A percentile compares a stretch with the other conserved stretches of the same genome.
phyloP scores from a whole-genome alignment of 1,140 invertebrate genomes.

The Drosophila punjabiensis region DNA sequence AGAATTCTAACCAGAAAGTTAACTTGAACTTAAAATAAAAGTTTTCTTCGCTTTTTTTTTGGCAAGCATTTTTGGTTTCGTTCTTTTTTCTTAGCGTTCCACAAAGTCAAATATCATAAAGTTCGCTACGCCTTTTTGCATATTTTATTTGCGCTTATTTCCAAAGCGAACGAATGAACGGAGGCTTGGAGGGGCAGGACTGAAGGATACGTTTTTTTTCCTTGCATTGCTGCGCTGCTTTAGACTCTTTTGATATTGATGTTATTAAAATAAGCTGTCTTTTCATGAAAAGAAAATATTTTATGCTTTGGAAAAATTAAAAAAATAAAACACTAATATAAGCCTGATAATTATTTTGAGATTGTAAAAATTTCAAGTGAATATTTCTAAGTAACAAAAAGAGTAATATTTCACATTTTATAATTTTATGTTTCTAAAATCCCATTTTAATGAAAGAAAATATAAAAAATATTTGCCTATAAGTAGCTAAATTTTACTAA shows the following conservation, averaged over 20 bases:
- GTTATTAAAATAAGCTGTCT: conserved; percentile 25
- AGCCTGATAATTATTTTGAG: not conserved
- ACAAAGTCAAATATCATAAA: conserved; percentile 83
- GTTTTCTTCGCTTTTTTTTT: conserved; percentile 59
- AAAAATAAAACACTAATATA: not conserved
- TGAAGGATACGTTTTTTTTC: conserved; percentile 46
- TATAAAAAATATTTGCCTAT: fast-evolving
- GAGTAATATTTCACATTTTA: not conserved
- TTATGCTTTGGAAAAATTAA: not conserved
- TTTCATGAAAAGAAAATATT: not conserved
- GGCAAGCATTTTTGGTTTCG: conserved; percentile 41
- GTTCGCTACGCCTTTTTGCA: conserved; percentile 83
- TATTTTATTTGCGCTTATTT: conserved; percentile 83
- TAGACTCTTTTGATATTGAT: conserved; percentile 41
- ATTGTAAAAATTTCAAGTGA: not conserved
- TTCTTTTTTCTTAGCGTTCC: conserved; percentile 59
- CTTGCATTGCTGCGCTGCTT: conserved; percentile 48
- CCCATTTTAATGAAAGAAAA: not conserved
- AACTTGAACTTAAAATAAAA: conserved; percentile 83
- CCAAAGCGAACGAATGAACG: conserved; percentile 25
- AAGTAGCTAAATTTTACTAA: not conserved
- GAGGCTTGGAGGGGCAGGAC: conserved; percentile 4
- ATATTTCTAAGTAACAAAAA: not conserved
- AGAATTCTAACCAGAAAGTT: conserved; percentile 77
- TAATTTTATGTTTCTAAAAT: not conserved